phyloP scores from a whole-genome alignment of 1,140 invertebrate genomes.

The Thaumatotibia leucotreta region DNA sequence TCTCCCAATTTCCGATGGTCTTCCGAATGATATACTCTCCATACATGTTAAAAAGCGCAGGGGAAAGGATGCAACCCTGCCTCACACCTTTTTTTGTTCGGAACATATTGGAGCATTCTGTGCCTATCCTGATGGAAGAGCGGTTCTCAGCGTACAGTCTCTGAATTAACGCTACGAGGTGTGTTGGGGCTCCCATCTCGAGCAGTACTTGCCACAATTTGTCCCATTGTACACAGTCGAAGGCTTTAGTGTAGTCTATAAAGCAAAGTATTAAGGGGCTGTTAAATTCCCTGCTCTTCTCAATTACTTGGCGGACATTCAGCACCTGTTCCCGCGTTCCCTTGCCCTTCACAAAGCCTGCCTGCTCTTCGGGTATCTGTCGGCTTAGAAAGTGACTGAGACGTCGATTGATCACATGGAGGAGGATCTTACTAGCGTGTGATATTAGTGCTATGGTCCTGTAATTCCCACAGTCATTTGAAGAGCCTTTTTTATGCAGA shows the following conservation, averaged over 20 bases:
- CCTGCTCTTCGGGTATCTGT: constrained; percentile 23
- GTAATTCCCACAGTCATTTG: constrained; percentile 16
- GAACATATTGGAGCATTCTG: constrained; percentile 7
- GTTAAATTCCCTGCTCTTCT: constrained; percentile 19
- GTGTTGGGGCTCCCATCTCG: constrained; percentile 19
- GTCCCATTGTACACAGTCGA: constrained; percentile 22
- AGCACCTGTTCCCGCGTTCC: constrained; percentile 28
- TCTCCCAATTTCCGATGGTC: constrained; percentile 16
- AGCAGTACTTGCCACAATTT: constrained; percentile 14
- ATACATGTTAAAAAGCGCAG: constrained; percentile 23
- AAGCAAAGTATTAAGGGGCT: neutral
- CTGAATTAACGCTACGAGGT: constrained; percentile 2
- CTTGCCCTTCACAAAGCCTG: constrained; percentile 26
- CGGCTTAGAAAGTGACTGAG: constrained; percentile 12
- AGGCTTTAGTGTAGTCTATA: constrained; percentile 22
- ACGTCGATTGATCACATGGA: constrained; percentile 22
- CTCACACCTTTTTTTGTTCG: constrained; percentile 19
- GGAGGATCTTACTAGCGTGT: constrained; percentile 26
- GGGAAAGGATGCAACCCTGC: constrained; percentile 21
- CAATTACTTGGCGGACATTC: constrained; percentile 22
- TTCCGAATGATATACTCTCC: constrained; percentile 21
- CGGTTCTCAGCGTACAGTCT: constrained; percentile 7
- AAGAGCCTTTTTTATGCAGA: constrained; percentile 26
- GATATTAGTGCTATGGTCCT: constrained; percentile 23
- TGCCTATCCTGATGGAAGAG: constrained; percentile 7